phyloP scores from a whole-genome alignment of 2,113 vertebrate species.

The Arothron firmamentum region DNA sequence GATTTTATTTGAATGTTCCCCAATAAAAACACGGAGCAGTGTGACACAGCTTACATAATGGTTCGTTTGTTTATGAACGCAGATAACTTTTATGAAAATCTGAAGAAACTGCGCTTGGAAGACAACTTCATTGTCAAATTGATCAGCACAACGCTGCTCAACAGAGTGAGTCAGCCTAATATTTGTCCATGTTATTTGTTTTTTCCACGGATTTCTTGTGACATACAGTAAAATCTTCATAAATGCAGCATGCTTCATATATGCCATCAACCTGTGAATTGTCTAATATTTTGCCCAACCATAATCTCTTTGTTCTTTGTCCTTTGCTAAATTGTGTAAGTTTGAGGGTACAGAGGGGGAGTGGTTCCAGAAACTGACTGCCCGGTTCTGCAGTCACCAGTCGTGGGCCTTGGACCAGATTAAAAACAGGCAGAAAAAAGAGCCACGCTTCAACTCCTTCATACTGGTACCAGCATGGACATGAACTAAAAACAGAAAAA shows the following conservation, averaged over 20 bases:
- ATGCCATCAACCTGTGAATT: no score
- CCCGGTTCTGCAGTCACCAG: slow-evolving; percentile 90
- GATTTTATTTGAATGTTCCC: no score
- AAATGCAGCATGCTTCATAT: no score
- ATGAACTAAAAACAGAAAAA: neutral
- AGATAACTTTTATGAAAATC: slow-evolving; percentile 82
- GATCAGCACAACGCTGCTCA: slow-evolving; percentile 80
- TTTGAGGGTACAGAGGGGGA: slow-evolving; percentile 83
- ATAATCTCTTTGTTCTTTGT: neutral
- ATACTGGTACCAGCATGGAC: slow-evolving; percentile 74
- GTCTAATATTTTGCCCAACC: no score
- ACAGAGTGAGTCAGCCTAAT: slow-evolving; percentile 73
- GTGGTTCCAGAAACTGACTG: slow-evolving; percentile 90
- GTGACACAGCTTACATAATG: neutral
- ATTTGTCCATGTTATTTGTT: no score
- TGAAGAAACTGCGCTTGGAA: slow-evolving; percentile 83
- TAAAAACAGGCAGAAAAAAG: slow-evolving; percentile 83
- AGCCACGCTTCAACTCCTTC: slow-evolving; percentile 82
- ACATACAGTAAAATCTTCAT: no score
- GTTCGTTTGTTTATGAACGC: slow-evolving; percentile 14
- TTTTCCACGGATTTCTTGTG: no score
- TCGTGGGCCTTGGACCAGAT: slow-evolving; percentile 86
- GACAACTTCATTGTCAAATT: slow-evolving; percentile 78
- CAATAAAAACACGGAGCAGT: no score
- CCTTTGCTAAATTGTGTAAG: slow-evolving; percentile 51